Evolutionary conservation across 2,888 invertebrate genomes (phyloP).

Genomic region (Acronicta alni): DNA sequence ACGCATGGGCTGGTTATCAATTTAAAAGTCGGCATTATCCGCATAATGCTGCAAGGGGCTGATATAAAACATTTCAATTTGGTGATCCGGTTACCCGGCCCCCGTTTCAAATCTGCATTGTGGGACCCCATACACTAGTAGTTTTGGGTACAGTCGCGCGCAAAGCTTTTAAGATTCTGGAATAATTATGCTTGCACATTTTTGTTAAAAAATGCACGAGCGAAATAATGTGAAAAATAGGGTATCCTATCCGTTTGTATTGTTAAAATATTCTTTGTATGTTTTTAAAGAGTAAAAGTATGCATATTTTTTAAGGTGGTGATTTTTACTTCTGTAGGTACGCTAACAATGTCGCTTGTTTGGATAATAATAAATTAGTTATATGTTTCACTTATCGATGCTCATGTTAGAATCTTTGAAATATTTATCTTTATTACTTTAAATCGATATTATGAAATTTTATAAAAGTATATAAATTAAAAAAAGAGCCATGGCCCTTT

Average conservation of each 20-base stretch:
- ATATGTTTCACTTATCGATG: too few species aligned
- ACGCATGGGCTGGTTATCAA: constrained; percentile 86
- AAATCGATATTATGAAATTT: too few species aligned
- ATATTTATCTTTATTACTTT: too few species aligned
- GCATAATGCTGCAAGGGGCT: constrained; percentile 78
- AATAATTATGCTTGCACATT: constrained; percentile 17
- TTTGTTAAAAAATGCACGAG: constrained; percentile 41
- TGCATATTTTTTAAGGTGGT: constrained; percentile 26
- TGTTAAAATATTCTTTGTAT: background rate
- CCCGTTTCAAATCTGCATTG: constrained; percentile 85
- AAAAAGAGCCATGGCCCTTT: too few species aligned
- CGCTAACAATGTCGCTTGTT: background rate
- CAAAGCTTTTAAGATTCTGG: constrained; percentile 38
- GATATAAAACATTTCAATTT: constrained; percentile 89
- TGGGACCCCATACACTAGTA: constrained; percentile 85
- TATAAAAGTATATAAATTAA: too few species aligned
- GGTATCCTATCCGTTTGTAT: constrained; percentile 42
- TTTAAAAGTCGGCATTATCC: constrained; percentile 87
- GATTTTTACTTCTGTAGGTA: constrained; percentile 14
- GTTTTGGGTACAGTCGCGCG: constrained; percentile 76
- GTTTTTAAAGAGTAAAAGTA: background rate
- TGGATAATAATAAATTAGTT: too few species aligned
- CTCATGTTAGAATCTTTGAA: too few species aligned
- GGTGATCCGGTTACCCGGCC: constrained; percentile 86
- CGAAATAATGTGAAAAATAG: constrained; percentile 21